Conservation (phyloP, 2,113 vertebrate species). For the Paedocypris sp. region DNA sequence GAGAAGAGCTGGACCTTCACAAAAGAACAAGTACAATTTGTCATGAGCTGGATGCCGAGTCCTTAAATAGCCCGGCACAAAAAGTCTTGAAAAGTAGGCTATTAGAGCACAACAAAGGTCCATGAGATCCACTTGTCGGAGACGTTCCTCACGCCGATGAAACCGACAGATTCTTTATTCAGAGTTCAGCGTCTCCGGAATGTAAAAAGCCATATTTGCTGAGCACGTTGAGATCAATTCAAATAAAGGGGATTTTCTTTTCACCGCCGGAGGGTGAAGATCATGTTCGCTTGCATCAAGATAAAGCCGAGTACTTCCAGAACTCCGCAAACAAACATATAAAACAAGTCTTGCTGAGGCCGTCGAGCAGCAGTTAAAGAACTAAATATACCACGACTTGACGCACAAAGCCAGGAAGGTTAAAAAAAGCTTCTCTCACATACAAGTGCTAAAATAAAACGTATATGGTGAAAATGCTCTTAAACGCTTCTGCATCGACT, state of each 20-base stretch:
- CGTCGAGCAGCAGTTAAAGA: background rate
- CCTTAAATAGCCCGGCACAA: slow-evolving; percentile 66
- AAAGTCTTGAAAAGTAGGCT: slow-evolving; percentile 63
- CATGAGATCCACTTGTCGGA: slow-evolving; percentile 21
- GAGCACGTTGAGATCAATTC: background rate
- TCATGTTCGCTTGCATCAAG: background rate
- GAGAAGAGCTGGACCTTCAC: slow-evolving; percentile 59
- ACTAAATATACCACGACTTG: no score
- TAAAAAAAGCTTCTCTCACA: no score
- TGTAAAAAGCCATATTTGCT: no score
- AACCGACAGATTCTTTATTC: no score
- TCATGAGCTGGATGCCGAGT: slow-evolving; percentile 63
- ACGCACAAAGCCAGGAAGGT: no score
- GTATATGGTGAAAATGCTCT: no score
- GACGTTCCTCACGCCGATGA: no score
- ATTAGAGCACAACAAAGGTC: slow-evolving; percentile 47
- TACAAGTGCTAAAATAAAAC: no score
- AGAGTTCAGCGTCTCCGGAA: no score
- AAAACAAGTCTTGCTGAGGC: background rate
- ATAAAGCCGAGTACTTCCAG: slow-evolving; percentile 5
- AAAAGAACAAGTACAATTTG: slow-evolving; percentile 61
- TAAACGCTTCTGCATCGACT: no score
- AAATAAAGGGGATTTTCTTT: background rate
- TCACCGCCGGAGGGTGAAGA: background rate
- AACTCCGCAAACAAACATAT: background rate